Evolutionary conservation across 2,113 vertebrate genomes (phyloP), one percentile per base, ranked within the genome.

Genomic region (Ariopsis seemanni): DNA sequence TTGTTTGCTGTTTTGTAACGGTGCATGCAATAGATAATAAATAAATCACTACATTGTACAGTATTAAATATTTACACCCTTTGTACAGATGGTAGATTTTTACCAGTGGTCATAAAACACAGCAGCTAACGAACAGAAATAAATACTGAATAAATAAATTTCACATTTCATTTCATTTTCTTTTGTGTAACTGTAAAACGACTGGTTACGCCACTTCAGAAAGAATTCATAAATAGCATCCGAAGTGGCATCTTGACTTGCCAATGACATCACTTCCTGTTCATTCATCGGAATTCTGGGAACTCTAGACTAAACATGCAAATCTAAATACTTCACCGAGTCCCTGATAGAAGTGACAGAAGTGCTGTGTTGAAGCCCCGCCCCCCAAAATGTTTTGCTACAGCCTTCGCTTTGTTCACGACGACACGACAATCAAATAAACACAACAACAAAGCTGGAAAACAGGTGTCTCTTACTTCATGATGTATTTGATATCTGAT

Each of bases 1-100:
- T 93, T 95, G 94, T 42, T 42, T 96, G 96, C 95, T 95, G 94
- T 93, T 94, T 10, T 94, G 93, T 95, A 74, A 95, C 94, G 91
- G 94, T 95, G 96, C 98, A 99, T 99, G 98, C 98, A 97, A 95
- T 98, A 97, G 94, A 96, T 93, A 74, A 85, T 75, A 60, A 85
- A 95, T 94, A 95, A 97, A 96, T 93, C 95, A 97, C 95, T 97
- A 97, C 96, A 95, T 92, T 91, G 89, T 95, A 95, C 79, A 93
- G 93, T 93, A 90, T 90, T 97, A 95, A 96, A 94, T 99, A 99
- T 99, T 96, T 99, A 99, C 97, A 99, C 90, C 92, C 93, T 96
- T 95, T 95, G 96, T 95, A 95, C 95, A 96, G 85, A 82, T 91
- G 86, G 85, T 84, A 83, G 91, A 83, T 90, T 83, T 90, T 91